These are phyloP conservation scores for Dendrolimus pini DNA, from an alignment of 2,888 invertebrate genomes.

Conservation along the genomic window DNA sequence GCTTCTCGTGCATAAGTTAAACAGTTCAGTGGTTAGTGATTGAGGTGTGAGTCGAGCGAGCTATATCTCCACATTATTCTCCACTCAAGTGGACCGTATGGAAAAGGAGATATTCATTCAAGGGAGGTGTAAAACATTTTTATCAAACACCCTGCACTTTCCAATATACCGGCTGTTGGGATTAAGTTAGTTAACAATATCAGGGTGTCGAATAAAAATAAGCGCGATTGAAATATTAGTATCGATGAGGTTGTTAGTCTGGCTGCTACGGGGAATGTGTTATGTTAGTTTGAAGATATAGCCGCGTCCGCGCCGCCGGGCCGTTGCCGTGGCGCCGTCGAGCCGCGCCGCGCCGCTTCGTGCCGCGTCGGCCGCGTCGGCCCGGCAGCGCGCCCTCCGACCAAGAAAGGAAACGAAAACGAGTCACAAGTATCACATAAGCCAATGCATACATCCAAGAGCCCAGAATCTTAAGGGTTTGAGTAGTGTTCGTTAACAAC, in stretches of 20 bases:
- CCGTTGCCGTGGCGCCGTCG: slow-evolving; percentile 20
- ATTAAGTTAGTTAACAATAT: background rate
- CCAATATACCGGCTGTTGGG: background rate
- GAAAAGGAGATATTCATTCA: background rate
- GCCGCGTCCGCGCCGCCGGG: slow-evolving; percentile 62
- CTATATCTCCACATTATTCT: slow-evolving; percentile 60
- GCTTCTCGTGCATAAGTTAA: slow-evolving; percentile 72
- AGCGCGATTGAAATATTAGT: background rate
- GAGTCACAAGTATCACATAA: slow-evolving; percentile 74
- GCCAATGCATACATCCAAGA: slow-evolving; percentile 77
- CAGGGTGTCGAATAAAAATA: slow-evolving; percentile 3
- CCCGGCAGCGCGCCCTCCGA: slow-evolving; percentile 58
- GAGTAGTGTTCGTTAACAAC: slow-evolving; percentile 70
- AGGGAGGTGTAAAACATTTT: background rate
- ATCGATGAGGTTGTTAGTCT: background rate
- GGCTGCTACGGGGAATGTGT: background rate
- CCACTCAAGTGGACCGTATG: slow-evolving; percentile 6
- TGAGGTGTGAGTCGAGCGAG: slow-evolving; percentile 64
- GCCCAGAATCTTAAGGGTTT: slow-evolving; percentile 77
- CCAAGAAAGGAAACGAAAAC: slow-evolving; percentile 77
- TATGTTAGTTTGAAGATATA: slow-evolving; percentile 52
- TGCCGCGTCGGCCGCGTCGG: slow-evolving; percentile 18
- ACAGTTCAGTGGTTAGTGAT: slow-evolving; percentile 66
- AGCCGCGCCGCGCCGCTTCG: slow-evolving; percentile 6
- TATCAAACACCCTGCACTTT: background rate